These are phyloP conservation scores for Solea senegalensis DNA, from an alignment of 2,113 vertebrate genomes.

Conservation along the genomic window DNA sequence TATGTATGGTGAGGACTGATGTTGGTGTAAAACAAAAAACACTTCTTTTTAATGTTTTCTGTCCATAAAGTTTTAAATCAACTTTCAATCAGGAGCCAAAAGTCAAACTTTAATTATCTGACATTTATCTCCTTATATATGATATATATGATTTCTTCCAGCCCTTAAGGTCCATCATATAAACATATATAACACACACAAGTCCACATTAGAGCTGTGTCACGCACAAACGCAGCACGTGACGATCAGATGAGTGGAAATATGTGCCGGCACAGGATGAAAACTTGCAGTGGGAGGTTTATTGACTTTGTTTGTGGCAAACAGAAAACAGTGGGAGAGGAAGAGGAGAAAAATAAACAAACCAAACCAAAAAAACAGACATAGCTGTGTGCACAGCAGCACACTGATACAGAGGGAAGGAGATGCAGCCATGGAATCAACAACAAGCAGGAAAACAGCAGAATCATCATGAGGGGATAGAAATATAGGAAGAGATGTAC, in stretches of 20 bases:
- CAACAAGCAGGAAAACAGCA: slow-evolving; percentile 5
- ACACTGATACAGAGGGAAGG: slow-evolving; percentile 10
- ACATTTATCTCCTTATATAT: too few species aligned
- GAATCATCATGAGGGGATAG: slow-evolving; percentile 5
- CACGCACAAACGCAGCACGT: not conserved
- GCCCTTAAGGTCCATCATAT: too few species aligned
- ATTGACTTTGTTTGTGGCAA: slow-evolving; percentile 20
- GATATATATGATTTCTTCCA: too few species aligned
- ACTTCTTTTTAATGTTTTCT: too few species aligned
- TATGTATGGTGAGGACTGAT: too few species aligned
- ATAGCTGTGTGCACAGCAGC: slow-evolving; percentile 21
- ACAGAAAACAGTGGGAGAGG: slow-evolving; percentile 3
- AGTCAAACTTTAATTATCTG: too few species aligned
- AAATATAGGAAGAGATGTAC: slow-evolving; percentile 18
- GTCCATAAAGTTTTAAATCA: too few species aligned
- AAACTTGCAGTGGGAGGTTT: slow-evolving; percentile 8
- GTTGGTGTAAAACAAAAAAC: too few species aligned
- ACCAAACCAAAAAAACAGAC: not conserved
- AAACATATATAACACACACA: not conserved
- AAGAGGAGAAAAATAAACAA: not conserved
- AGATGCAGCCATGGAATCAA: slow-evolving; percentile 13
- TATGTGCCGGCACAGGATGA: slow-evolving; percentile 20
- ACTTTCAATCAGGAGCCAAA: too few species aligned
- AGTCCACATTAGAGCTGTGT: not conserved
- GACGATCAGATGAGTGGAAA: not conserved